phyloP scores from a whole-genome alignment of 2,113 vertebrate species.

The Daboia siamensis region DNA sequence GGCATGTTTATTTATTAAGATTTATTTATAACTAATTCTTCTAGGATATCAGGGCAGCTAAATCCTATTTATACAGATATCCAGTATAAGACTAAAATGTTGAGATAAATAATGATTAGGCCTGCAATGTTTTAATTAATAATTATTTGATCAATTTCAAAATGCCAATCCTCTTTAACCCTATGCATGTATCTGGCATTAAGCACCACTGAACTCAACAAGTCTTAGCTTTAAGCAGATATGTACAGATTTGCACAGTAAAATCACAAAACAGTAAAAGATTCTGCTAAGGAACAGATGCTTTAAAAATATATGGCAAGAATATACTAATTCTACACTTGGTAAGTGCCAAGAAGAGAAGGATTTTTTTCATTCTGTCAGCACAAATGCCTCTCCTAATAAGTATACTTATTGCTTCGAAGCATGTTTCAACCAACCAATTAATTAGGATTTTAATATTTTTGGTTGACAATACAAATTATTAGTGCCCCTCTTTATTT shows the following conservation, averaged over 20 bases:
- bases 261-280: not conserved
- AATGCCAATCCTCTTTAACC: not conserved
- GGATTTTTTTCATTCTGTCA: not conserved
- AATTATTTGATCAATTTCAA: not conserved
- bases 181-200: not conserved
- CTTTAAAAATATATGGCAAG: not conserved
- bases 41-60: not conserved
- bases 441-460: not conserved
- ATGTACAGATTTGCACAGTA: not conserved
- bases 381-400: not conserved
- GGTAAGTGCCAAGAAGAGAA: not conserved
- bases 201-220: not conserved
- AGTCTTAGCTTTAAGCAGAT: not conserved
- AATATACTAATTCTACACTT: not conserved
- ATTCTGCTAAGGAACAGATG: not conserved
- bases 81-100: not conserved
- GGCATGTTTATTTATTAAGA: slow-evolving; percentile 23
- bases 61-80: not conserved
- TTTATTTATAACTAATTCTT: not conserved
- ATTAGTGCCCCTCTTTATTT: not conserved
- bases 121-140: not conserved
- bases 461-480: not conserved
- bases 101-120: not conserved
- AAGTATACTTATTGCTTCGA: not conserved
- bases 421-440: not conserved